Evolutionary conservation across 2,888 invertebrate genomes (phyloP), one percentile per base, ranked within the genome.

Genomic region (Volucella inanis): DNA sequence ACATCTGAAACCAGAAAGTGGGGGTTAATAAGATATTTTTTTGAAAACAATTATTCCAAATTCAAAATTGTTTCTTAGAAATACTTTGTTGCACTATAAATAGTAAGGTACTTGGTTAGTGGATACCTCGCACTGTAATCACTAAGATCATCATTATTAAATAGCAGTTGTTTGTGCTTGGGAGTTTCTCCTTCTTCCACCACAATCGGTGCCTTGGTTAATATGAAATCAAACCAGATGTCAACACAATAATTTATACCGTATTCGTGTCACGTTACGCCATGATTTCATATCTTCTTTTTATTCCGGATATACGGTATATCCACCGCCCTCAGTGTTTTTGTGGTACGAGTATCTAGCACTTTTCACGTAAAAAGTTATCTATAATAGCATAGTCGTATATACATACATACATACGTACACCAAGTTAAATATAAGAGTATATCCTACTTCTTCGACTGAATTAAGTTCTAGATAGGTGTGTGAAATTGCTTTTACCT

Each of bases 221-320:
- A 70, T 49, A 15, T 55, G 55, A 76, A 70, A 76, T 76, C 81
- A 76, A 71, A 76, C 43, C 70, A 47, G 68, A 75, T 81, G 75
- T 81, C 75, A 70, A 75, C 70, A 81, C 70, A 81, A 70, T 64
- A 81, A 75, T 75, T 70, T 64, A 65, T 76, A 70, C 64, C 38
- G 70, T 57, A 81, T 76, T 81, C 76, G 57, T 76, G 81, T 76
- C 81, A 81, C 76, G 81, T 81, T 81, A 57, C 52, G 55, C 50
- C 14, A 57, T 62, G 75, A 68, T 75, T 80, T 62, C 50, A 72
- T 67, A 79, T 80, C 55, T 74, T 38, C 52, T 55, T 49, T 45
- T 45, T 38, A 31, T 15, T 41, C 3, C 43, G 57, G 68, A 41
- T 31, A 31, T 31, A 31, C 31, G 31, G 6, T 31, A 6, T 31